phyloP scores from a whole-genome alignment of 2,113 vertebrate species.

The Nymphicus hollandicus region DNA sequence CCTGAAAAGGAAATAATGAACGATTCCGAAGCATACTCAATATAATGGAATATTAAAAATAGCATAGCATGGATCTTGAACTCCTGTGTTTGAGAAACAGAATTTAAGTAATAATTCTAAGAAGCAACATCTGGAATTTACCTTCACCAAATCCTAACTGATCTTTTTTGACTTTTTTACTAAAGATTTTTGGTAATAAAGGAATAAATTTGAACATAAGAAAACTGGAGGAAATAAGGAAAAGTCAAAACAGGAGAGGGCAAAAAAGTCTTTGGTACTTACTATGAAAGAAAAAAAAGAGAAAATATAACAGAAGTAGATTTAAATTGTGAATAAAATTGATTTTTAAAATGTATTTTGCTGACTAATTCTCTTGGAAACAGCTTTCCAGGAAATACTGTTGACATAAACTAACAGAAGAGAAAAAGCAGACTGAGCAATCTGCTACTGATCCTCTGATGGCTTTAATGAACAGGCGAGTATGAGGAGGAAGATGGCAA shows the following conservation, averaged over 20 bases:
- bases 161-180: background rate
- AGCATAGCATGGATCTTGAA: background rate
- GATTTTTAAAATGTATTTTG: background rate
- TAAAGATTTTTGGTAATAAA: background rate
- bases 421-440: background rate
- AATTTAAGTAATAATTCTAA: background rate
- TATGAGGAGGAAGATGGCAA: background rate
- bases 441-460: background rate
- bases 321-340: fast-evolving
- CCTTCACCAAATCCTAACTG: background rate
- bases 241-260: background rate
- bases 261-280: background rate
- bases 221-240: background rate
- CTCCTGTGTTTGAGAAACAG: background rate
- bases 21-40: background rate
- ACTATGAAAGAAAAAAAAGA: background rate
- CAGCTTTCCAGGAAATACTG: background rate
- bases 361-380: background rate
- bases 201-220: background rate
- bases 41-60: background rate
- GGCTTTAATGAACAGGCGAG: background rate
- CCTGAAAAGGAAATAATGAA: background rate
- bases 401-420: background rate
- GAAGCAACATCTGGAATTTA: background rate
- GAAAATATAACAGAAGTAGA: background rate